Percentiles rank a stretch among this genome's conserved stretches.
phyloP scores from a whole-genome alignment of 1,140 invertebrate genomes.

The Drosophila gunungcola region DNA sequence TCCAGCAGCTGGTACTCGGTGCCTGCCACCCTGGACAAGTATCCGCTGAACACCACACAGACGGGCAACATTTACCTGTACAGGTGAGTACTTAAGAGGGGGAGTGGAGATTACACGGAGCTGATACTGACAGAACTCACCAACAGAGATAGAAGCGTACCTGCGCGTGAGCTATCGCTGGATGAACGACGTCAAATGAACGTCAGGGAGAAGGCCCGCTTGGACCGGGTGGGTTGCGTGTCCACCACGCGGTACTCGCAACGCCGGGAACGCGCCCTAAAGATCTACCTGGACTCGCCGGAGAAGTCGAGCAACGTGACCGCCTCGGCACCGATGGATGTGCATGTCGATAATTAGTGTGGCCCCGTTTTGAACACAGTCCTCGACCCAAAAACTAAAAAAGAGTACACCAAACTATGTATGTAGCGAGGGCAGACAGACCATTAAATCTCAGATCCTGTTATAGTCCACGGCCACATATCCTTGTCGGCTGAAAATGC shows the following conservation, averaged over 20 bases:
- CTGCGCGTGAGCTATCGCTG: slow-evolving; percentile 86
- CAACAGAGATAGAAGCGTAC: slow-evolving; percentile 88
- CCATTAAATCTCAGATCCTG: slow-evolving; percentile 49
- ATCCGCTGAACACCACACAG: slow-evolving; percentile 63
- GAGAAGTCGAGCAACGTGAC: slow-evolving; percentile 69
- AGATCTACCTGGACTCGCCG: slow-evolving; percentile 89
- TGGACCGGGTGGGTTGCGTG: slow-evolving; percentile 82
- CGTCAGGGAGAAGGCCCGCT: slow-evolving; percentile 86
- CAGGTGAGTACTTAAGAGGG: slow-evolving; percentile 56
- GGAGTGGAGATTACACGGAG: no score
- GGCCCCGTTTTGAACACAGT: not conserved
- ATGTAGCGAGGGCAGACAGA: slow-evolving; percentile 39
- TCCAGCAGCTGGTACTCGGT: slow-evolving; percentile 66
- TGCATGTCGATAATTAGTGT: slow-evolving; percentile 56
- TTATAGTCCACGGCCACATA: slow-evolving; percentile 15
- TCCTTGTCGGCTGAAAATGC: slow-evolving; percentile 16
- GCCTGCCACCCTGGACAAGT: slow-evolving; percentile 63
- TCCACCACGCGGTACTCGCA: slow-evolving; percentile 85
- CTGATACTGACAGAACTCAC: slow-evolving; percentile 3
- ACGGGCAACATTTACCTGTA: slow-evolving; percentile 80
- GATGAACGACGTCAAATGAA: slow-evolving; percentile 88
- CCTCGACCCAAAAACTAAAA: slow-evolving; percentile 7
- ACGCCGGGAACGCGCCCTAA: slow-evolving; percentile 89
- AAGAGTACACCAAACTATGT: slow-evolving; percentile 29
- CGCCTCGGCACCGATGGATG: slow-evolving; percentile 68